These are phyloP conservation scores for Aplocera efformata DNA, from an alignment of 2,888 invertebrate species.

Conservation along the genomic window DNA sequence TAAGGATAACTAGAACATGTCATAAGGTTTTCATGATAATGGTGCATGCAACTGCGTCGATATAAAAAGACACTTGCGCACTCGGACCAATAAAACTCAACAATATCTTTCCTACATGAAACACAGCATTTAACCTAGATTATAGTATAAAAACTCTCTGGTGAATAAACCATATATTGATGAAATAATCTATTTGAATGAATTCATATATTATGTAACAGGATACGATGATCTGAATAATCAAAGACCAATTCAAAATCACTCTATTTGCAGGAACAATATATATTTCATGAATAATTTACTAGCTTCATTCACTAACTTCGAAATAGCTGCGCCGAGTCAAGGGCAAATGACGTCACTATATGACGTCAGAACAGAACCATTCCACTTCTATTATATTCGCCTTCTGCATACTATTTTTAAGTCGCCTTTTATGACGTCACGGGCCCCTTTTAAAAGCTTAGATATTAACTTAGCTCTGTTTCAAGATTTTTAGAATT, in stretches of 20 bases:
- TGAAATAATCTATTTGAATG: too few species aligned
- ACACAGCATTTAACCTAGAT: too few species aligned
- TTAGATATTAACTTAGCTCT: too few species aligned
- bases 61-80: too few species aligned
- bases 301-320: conserved; percentile 18
- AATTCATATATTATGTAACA: not conserved
- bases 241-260: conserved; percentile 1
- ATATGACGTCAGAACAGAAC: conserved; percentile 25
- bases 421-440: conserved; percentile 9
- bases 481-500: too few species aligned
- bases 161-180: too few species aligned
- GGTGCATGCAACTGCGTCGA: too few species aligned
- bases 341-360: conserved; percentile 45
- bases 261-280: conserved; percentile 4
- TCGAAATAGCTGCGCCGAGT: conserved; percentile 25
- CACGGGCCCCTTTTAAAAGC: not conserved
- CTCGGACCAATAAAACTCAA: too few species aligned
- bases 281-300: conserved; percentile 19
- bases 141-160: too few species aligned
- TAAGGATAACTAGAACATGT: too few species aligned
- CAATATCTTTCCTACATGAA: too few species aligned
- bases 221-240: not conserved
- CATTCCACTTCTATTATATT: conserved; percentile 8
- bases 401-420: conserved; percentile 10
- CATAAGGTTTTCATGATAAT: too few species aligned